A percentile compares a stretch with the other conserved stretches of the same genome.
phyloP scores from a whole-genome alignment of 2,797 vertebrate species.

The Pachyuromys duprasi region DNA sequence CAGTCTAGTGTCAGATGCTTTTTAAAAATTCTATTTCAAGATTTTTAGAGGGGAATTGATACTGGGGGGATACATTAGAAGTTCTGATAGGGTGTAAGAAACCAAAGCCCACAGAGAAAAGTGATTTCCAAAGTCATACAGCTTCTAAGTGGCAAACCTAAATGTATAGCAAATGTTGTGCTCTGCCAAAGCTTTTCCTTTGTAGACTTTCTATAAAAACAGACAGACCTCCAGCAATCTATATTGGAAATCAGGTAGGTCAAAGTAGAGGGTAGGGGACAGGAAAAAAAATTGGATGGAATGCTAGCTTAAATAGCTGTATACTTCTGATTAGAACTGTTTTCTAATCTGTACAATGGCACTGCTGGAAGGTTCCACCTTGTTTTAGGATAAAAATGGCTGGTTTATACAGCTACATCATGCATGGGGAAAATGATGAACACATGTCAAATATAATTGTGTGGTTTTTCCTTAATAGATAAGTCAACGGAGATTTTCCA shows the following conservation, averaged over 20 bases:
- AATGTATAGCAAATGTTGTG: neutral
- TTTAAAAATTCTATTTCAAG: neutral
- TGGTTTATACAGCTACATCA: neutral
- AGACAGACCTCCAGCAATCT: neutral
- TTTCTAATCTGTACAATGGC: neutral
- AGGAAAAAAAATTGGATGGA: too few relatives aligned
- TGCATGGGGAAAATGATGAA: neutral
- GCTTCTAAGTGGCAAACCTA: neutral
- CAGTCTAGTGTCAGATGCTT: neutral
- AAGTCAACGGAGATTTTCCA: neutral
- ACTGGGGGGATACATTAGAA: too few relatives aligned
- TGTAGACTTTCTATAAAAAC: neutral
- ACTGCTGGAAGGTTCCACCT: neutral
- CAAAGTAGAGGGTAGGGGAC: fast-evolving
- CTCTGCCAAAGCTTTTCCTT: neutral
- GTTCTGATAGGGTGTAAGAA: neutral
- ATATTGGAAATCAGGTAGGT: neutral
- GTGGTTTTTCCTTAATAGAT: neutral
- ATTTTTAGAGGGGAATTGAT: neutral
- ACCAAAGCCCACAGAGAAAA: neutral
- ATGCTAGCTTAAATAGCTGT: neutral
- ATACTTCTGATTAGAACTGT: neutral
- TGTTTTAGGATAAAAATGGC: neutral
- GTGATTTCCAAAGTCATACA: neutral
- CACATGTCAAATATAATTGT: neutral